A percentile compares a stretch with the other conserved stretches of the same genome.
These are phyloP conservation scores for Plestiodon gilberti DNA, from an alignment of 2,113 vertebrate genomes.

Conservation along the genomic window DNA sequence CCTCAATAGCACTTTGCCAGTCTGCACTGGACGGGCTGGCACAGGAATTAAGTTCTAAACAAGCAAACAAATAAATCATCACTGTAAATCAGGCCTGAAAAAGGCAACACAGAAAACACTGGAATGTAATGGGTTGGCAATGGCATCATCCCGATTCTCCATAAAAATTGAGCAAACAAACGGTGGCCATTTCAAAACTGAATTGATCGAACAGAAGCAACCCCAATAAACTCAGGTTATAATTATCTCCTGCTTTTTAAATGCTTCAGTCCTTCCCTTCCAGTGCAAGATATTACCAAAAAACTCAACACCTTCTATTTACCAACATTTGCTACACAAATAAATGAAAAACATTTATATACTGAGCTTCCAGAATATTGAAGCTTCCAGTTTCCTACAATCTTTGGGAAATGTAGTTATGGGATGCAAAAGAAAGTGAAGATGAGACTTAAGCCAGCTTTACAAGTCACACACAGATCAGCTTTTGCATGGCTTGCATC, in stretches of 20 bases:
- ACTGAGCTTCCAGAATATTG: neutral
- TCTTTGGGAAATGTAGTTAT: too few species aligned
- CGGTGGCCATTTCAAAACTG: neutral
- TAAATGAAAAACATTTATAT: neutral
- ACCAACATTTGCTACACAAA: neutral
- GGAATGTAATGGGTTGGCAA: neutral
- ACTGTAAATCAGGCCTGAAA: too few species aligned
- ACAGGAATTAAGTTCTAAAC: too few species aligned
- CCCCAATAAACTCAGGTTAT: neutral
- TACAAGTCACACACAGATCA: neutral
- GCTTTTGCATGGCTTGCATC: neutral
- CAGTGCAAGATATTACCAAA: neutral
- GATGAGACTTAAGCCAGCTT: neutral
- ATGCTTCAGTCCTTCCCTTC: neutral
- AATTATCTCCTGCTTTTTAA: neutral
- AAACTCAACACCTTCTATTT: neutral
- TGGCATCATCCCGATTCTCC: neutral
- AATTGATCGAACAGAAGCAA: neutral
- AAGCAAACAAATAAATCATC: too few species aligned
- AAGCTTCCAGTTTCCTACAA: too few species aligned
- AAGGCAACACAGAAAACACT: too few species aligned
- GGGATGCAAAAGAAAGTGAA: neutral
- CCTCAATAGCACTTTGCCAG: too few species aligned
- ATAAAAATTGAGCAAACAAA: neutral
- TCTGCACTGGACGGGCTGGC: too few species aligned